Base-by-base conservation (phyloP, 1,140 invertebrate genomes). In the Scaptomyza hsui region DNA sequence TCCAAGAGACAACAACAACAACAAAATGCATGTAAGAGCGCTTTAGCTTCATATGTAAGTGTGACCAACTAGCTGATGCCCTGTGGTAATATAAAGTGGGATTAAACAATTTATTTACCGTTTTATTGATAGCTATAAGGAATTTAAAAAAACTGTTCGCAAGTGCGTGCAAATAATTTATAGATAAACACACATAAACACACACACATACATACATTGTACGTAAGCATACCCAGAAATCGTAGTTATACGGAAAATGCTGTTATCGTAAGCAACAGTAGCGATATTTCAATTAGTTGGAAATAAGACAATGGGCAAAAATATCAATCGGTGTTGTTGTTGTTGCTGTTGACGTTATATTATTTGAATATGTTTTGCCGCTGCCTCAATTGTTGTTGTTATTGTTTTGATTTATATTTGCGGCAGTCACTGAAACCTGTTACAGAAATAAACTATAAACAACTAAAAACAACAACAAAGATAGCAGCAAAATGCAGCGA, bases 361-460 rank as follows among this genome's bases (percentile, higher is more conserved):
- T n/a, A 39, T 48, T 65, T 24, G 19, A 65, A 56, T 56, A 29
- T 19, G 32, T 26, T 53, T 35, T 35, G 42, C 7, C 26, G 37
- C 29, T 76, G 29, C 16, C 37, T 42, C 32, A 56, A 32, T 55
- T 69, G 39, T 73, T 29, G 26, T 9, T 29, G 26, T 29, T 29
- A 2, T 29, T 29, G 26, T 9, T 77, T 41, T 67, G 55, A 69
- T 82, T 70, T 37, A 44, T 39, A 60, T 51, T 60, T 39, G 37
- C 18, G 13, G 41, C 41, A 51, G 16, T 24, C 19, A 21, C 44
- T 52, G 57, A 75, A 82, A 78, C 79, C 79, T 78, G 75, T 75
- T 83, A 62, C 45, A 78, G 52, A 78, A 75, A 83, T 75, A 64
- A 78, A 78, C 71, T 42, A 61, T 83, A 79, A 72, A 69, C 62